These are phyloP conservation scores for Conger conger DNA, from an alignment of 2,113 vertebrate species.

Conservation along the genomic window DNA sequence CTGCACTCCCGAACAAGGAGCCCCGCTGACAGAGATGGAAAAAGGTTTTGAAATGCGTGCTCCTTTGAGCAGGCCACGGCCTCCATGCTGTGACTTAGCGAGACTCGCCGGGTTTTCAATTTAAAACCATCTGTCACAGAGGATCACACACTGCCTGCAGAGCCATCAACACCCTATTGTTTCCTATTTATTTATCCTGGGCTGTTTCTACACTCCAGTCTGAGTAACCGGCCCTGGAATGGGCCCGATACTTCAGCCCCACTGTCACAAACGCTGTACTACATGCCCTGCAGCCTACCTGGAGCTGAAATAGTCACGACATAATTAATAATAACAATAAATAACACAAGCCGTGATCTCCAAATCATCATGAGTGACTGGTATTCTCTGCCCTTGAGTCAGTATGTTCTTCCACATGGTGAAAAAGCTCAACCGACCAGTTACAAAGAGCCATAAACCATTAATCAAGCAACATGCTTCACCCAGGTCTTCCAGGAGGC, in stretches of 20 bases:
- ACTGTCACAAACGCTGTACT: background rate
- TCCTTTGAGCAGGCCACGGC: background rate
- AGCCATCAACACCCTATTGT: conserved; percentile 41
- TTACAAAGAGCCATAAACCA: no score
- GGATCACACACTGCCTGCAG: conserved; percentile 33
- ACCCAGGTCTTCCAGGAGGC: no score
- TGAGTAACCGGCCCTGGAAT: background rate
- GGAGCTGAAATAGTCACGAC: background rate
- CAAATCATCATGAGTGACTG: background rate
- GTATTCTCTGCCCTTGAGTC: background rate
- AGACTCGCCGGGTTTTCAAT: conserved; percentile 27
- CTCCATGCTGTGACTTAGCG: conserved; percentile 27
- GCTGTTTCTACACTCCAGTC: background rate
- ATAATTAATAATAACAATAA: background rate
- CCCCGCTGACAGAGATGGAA: conserved; percentile 41
- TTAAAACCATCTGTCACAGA: conserved; percentile 42
- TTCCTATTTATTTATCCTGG: conserved; percentile 31
- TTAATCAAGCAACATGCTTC: no score
- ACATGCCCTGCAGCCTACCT: background rate
- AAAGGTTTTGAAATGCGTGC: background rate
- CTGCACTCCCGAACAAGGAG: background rate
- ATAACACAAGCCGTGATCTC: background rate
- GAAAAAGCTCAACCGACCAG: no score
- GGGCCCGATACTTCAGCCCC: background rate
- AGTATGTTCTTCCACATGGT: no score